Evolutionary conservation across 2,888 invertebrate species (phyloP).

Genomic region (Arctia plantaginis): DNA sequence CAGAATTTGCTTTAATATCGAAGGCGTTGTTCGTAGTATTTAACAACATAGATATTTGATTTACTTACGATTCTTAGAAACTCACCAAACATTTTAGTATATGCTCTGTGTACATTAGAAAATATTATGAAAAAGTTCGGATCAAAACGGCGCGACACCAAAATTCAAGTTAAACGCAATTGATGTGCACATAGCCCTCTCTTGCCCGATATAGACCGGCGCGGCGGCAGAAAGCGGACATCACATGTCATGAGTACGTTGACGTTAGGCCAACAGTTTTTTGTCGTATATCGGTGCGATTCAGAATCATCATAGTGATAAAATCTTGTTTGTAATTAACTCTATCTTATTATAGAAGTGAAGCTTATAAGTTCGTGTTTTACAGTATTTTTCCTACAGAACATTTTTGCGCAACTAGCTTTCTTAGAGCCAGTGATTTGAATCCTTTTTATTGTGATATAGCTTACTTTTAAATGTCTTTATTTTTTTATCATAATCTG

Average conservation of each 20-base stretch:
- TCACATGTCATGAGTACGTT: not conserved
- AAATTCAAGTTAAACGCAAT: slow-evolving; percentile 1
- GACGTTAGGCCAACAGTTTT: not conserved
- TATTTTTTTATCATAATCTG: not conserved
- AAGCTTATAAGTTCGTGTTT: not conserved
- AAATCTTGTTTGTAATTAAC: not conserved
- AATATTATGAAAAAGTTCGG: not conserved
- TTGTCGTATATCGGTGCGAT: not conserved
- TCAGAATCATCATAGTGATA: not conserved
- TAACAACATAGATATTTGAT: too few relatives aligned
- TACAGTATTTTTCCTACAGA: too few relatives aligned
- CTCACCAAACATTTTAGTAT: not conserved
- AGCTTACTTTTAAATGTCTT: not conserved
- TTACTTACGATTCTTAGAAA: too few relatives aligned
- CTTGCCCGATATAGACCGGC: not conserved
- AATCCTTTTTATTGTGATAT: not conserved
- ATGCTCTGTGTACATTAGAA: not conserved
- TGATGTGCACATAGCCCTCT: not conserved
- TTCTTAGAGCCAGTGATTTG: not conserved
- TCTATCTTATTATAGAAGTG: not conserved
- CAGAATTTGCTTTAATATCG: too few relatives aligned
- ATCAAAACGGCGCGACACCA: not conserved
- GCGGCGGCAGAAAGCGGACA: not conserved
- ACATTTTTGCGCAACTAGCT: not conserved
- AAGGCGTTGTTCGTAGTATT: too few relatives aligned